phyloP scores from a whole-genome alignment of 2,113 vertebrate genomes.

The Hippocampus comes region DNA sequence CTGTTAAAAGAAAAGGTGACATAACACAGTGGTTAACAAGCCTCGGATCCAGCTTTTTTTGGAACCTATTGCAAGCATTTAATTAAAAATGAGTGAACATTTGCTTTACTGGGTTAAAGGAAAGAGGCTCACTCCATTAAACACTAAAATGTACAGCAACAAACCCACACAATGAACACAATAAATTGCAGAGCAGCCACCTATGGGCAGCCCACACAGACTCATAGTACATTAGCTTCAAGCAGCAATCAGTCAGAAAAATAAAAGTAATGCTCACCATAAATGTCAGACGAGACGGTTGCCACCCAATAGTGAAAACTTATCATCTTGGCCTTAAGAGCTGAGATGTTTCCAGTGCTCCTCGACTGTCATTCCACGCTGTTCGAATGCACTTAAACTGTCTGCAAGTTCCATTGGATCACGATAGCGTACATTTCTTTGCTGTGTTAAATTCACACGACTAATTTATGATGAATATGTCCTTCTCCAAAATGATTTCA shows the following conservation, averaged over 20 bases:
- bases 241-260: constrained; percentile 28
- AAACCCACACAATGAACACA: constrained; percentile 23
- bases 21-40: no score
- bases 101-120: neutral
- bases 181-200: constrained; percentile 32
- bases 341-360: constrained; percentile 26
- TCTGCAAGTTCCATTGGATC: constrained; percentile 7
- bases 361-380: constrained; percentile 20
- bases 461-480: neutral
- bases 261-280: constrained; percentile 20
- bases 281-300: constrained; percentile 51
- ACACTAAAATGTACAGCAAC: neutral
- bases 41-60: no score
- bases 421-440: neutral
- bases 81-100: no score
- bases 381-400: constrained; percentile 7
- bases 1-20: no score
- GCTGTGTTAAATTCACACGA: neutral
- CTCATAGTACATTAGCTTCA: constrained; percentile 25
- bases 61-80: no score
- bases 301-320: constrained; percentile 13
- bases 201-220: constrained; percentile 36
- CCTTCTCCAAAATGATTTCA: constrained; percentile 12
- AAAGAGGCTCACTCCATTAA: neutral
- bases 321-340: constrained; percentile 38